Base-by-base conservation (phyloP, 2,113 vertebrate species). In the Parotia lawesii region DNA sequence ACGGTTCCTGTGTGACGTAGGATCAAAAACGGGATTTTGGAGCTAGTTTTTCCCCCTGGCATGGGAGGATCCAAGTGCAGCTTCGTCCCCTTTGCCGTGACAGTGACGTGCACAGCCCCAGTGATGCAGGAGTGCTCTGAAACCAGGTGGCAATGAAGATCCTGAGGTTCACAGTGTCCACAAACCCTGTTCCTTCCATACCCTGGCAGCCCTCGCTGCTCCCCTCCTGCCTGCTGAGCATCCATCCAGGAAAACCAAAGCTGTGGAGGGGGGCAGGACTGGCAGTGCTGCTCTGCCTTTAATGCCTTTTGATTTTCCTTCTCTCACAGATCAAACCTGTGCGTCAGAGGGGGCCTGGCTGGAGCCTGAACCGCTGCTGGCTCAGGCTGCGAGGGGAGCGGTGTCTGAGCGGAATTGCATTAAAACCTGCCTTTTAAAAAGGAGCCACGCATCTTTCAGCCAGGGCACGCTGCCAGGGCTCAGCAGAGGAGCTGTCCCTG, bases 381-480 rank as follows among this genome's bases (percentile, higher is more conserved):
- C 0, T 2, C 22, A 20, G 83, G 25, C 37, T 27, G 16, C 4
- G 8, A 23, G 54, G 40, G 53, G 37, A 54, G 38, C 4, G 1
- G 3, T 29, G 33, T 10, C 65, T 31, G 45, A 51, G 54, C 4
- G 31, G 37, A 72, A 24, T 2, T 9, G 31, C 50, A 13, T 10
- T 51, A 28, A 42, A 79, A 87, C 20, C 5, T 4, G 50, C 3
- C 71, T 33, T 54, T 58, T 62, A 11, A 6, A 19, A n/a, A 47
- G 67, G 58, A 76, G 28, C 42, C 0, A 0, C 29, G 50, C 1
- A 0, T 60, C 33, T 89, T 54, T 17, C 35, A 53, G 57, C 0
- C 8, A 38, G 51, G 75, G 72, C 80, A 37, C 16, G 0, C 3
- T 17, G 73, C 70, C 50, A 17, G 9, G 29, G 77, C 80, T 84